A percentile compares a stretch with the other conserved stretches of the same genome.
These are phyloP conservation scores for Abscondita cerata DNA, from an alignment of 2,888 invertebrate species.

Conservation along the genomic window DNA sequence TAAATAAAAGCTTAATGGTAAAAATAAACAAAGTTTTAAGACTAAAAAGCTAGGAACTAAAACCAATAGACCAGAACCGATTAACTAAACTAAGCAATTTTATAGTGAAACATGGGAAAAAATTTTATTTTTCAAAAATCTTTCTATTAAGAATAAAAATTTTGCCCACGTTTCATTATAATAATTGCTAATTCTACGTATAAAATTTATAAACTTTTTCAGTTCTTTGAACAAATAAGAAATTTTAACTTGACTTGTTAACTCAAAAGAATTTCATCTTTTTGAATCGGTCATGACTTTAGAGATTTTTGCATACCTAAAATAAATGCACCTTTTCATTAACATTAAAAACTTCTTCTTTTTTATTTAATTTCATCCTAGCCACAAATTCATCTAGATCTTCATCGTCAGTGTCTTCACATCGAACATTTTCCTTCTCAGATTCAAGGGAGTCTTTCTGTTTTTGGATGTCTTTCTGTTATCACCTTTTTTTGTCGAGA, in stretches of 20 bases:
- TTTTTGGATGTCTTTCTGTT: background rate
- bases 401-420: background rate
- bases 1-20: background rate
- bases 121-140: too few relatives aligned
- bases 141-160: too few relatives aligned
- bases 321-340: too few relatives aligned
- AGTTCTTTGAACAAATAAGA: too few relatives aligned
- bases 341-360: background rate
- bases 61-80: background rate
- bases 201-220: background rate
- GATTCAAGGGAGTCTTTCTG: background rate
- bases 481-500: background rate
- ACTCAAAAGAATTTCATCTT: too few relatives aligned
- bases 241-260: too few relatives aligned
- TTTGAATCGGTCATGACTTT: too few relatives aligned
- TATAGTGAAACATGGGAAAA: too few relatives aligned
- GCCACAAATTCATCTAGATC: constrained; percentile 1
- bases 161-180: too few relatives aligned
- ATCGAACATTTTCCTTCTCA: background rate
- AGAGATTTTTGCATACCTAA: background rate
- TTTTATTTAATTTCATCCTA: background rate
- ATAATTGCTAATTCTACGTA: background rate
- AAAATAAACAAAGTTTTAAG: background rate
- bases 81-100: too few relatives aligned
- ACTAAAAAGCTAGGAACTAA: background rate